phyloP scores from a whole-genome alignment of 2,797 vertebrate species.

The Sarcophilus harrisii region DNA sequence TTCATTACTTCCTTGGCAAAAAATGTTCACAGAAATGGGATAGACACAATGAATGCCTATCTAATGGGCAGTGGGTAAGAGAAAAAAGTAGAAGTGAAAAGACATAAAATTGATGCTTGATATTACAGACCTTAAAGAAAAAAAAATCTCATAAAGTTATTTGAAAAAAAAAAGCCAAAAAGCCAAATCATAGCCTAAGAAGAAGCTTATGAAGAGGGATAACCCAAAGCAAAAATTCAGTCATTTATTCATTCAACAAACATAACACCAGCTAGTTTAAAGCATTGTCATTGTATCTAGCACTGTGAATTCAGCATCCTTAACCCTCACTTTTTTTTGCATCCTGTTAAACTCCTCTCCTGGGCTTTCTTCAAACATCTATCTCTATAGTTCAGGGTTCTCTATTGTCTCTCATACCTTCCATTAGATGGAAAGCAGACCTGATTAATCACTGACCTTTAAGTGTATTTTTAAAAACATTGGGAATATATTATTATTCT shows the following conservation, averaged over 20 bases:
- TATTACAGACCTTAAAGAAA: neutral
- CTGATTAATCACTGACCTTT: neutral
- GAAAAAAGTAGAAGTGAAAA: neutral
- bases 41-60: neutral
- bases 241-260: neutral
- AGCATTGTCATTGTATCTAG: neutral
- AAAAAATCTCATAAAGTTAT: neutral
- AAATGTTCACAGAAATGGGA: neutral
- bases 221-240: neutral
- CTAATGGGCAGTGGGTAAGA: neutral
- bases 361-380: neutral
- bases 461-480: neutral
- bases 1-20: neutral
- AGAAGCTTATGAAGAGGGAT: neutral
- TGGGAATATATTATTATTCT: too few relatives aligned
- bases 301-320: neutral
- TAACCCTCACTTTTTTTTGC: neutral
- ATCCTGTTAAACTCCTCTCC: neutral
- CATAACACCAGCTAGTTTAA: neutral
- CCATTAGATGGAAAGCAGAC: neutral
- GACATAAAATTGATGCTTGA: neutral
- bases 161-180: neutral
- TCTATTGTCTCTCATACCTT: neutral
- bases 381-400: neutral
- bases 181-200: neutral